Conservation (phyloP, 1,140 invertebrate genomes). For the Procambarus clarkii region DNA sequence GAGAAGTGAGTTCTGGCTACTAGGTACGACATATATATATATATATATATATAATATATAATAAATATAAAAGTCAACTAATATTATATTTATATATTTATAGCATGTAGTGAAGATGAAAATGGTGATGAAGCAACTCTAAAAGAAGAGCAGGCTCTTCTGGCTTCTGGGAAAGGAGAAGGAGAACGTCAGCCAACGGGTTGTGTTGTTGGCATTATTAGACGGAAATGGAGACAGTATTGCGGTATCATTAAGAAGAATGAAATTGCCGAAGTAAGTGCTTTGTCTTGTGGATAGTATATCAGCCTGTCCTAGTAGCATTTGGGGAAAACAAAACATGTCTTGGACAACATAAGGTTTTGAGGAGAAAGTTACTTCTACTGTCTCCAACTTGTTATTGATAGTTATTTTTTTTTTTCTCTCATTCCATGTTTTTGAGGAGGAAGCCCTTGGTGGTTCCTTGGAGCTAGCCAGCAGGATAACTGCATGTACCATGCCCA, state of each 20-base stretch:
- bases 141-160: conserved; percentile 57
- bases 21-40: too few species aligned
- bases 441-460: too few species aligned
- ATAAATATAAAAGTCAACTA: background rate
- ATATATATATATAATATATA: background rate
- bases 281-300: background rate
- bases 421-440: too few species aligned
- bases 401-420: too few species aligned
- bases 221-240: conserved; percentile 96
- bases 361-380: too few species aligned
- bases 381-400: too few species aligned
- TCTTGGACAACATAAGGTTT: background rate
- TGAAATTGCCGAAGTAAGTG: conserved; percentile 83
- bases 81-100: background rate
- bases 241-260: conserved; percentile 94
- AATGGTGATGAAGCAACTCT: conserved; percentile 72
- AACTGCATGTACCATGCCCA: too few species aligned
- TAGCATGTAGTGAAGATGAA: conserved; percentile 57
- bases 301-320: background rate
- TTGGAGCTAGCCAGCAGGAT: too few species aligned
- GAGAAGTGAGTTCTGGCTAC: too few species aligned
- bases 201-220: conserved; percentile 94
- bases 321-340: background rate
- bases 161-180: conserved; percentile 53
- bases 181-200: conserved; percentile 85